Conservation (phyloP, 2,888 invertebrate genomes). For the Dendrolimus houi region DNA sequence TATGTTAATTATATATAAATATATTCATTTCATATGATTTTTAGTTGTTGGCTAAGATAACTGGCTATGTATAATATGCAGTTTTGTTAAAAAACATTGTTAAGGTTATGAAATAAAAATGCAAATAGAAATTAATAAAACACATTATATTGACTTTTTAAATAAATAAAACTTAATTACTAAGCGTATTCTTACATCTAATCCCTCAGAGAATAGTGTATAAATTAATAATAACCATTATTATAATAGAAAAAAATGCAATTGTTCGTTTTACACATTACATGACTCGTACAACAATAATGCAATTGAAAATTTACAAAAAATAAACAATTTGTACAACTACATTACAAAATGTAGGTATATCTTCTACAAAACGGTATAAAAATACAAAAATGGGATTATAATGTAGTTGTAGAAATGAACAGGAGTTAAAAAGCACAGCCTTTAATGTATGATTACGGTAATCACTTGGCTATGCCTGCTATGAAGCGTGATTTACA, state of each 20-base stretch:
- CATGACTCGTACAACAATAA: constrained; percentile 23
- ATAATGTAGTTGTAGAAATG: constrained; percentile 9
- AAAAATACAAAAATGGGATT: constrained; percentile 18
- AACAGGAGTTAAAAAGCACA: constrained; percentile 19
- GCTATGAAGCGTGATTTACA: background rate
- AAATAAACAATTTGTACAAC: background rate
- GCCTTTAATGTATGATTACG: constrained; percentile 20
- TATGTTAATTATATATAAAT: no score
- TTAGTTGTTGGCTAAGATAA: no score
- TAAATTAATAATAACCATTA: constrained; percentile 43
- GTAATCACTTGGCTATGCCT: constrained; percentile 5
- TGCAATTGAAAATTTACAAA: constrained; percentile 11
- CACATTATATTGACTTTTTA: constrained; percentile 73
- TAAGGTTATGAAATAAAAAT: constrained; percentile 28
- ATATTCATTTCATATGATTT: no score
- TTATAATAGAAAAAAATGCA: constrained; percentile 41
- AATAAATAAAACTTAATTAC: constrained; percentile 71
- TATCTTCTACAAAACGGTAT: constrained; percentile 2
- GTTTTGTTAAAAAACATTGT: no score
- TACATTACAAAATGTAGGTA: constrained; percentile 9
- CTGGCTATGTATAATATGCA: no score
- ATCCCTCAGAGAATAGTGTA: constrained; percentile 37
- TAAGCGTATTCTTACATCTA: constrained; percentile 64
- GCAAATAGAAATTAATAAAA: constrained; percentile 47
- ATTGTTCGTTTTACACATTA: constrained; percentile 30